Conservation (phyloP, 2,888 invertebrate species). For the Macrosoma leucophasiata region DNA sequence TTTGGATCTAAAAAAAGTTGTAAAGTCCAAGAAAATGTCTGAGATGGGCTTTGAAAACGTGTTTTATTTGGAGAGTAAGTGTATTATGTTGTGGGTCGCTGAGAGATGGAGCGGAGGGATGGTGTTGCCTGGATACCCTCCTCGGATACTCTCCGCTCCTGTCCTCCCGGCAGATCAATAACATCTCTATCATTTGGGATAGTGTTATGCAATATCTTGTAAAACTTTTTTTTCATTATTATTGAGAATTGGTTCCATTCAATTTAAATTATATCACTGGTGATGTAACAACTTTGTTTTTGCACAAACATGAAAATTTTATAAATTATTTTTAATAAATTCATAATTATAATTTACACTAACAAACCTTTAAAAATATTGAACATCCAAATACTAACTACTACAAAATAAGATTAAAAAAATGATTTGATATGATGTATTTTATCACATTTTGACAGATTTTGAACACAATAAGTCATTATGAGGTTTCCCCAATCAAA, state of each 20-base stretch:
- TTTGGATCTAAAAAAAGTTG: no score
- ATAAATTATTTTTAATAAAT: no score
- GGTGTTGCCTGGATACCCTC: conserved; percentile 70
- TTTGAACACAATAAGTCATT: conserved; percentile 1
- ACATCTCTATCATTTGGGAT: conserved; percentile 60
- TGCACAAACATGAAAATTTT: no score
- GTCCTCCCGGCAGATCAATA: conserved; percentile 64
- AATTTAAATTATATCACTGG: not conserved
- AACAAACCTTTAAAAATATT: no score
- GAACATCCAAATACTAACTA: no score
- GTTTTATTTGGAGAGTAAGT: conserved; percentile 74
- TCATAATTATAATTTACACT: not conserved
- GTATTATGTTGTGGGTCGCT: conserved; percentile 42
- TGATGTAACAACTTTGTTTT: not conserved
- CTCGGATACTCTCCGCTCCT: conserved; percentile 48
- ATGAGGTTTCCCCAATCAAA: conserved; percentile 2
- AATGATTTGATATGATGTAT: not conserved
- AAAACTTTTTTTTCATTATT: conserved; percentile 16
- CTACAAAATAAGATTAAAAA: no score
- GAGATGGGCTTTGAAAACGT: conserved; percentile 72
- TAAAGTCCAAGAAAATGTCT: conserved; percentile 50
- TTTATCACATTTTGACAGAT: not conserved
- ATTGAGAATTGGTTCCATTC: not conserved
- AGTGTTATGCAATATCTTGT: conserved; percentile 59
- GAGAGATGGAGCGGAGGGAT: conserved; percentile 52